Base-by-base conservation (phyloP, 2,113 vertebrate genomes). In the Sapajus apella region DNA sequence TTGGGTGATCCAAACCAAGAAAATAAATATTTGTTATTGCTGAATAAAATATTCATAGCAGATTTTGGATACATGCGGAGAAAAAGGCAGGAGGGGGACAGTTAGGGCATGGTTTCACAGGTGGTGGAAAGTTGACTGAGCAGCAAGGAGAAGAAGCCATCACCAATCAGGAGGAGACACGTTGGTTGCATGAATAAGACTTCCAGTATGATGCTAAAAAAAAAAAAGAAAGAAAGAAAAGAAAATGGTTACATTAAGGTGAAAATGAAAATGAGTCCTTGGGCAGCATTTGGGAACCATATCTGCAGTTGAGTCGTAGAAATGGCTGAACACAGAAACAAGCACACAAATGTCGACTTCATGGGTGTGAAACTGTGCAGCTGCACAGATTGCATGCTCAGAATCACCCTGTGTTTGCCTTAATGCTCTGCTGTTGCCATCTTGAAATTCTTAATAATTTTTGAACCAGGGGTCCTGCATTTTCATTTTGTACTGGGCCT, bases 381-480 rank as follows among this genome's bases (percentile, higher is more conserved):
- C n/a, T 61, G 58, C 66, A 18, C 20, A 27, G 45, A n/a, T 47
- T 40, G 6, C 18, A 52, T 1, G 0, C 45, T 87, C 70, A 73
- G 76, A 84, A 92, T 37, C 45, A 37, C 21, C 25, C 25, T 80
- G 43, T 4, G 37, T 47, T 91, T 72, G 37, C 37, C 50, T 73
- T 80, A 17, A 56, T 23, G 52, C 61, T 76, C 64, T 94, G n/a
- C 30, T 84, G 3, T 80, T 79, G 68, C 47, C 43, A 37, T 52
- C 88, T 95, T 84, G 50, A 92, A 83, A 61, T 96, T 86, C 75
- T 79, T 79, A 45, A 56, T 16, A 23, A 43, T 70, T 79, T 84
- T 77, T 52, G 4, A 84, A 55, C 13, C 83, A 32, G 27, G 12
- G 72, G 23, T 0, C 25, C 40, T 82, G 18, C 3, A 11, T 73